These are phyloP conservation scores for Corythornis cristatus DNA, from an alignment of 2,113 vertebrate genomes.

Conservation along the genomic window DNA sequence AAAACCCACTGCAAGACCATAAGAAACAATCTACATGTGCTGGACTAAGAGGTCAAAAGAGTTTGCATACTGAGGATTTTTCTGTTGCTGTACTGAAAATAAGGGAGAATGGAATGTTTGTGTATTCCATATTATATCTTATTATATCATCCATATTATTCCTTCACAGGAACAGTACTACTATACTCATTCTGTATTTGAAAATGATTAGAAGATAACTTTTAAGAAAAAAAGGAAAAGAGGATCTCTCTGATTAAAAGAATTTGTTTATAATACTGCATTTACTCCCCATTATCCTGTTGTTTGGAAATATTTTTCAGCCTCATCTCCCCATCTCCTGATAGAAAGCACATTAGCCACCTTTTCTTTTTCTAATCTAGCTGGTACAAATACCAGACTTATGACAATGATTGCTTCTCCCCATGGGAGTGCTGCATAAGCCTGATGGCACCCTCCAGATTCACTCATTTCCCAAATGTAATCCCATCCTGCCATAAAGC, in stretches of 20 bases:
- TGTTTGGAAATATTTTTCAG: background rate
- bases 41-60: background rate
- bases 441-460: background rate
- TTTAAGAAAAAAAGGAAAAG: background rate
- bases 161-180: background rate
- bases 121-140: background rate
- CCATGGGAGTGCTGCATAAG: background rate
- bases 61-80: background rate
- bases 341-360: background rate
- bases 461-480: background rate
- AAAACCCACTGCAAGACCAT: background rate
- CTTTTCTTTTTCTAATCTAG: background rate
- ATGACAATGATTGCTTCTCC: background rate
- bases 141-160: background rate
- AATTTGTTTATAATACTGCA: background rate
- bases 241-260: background rate
- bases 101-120: background rate
- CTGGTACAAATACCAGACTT: background rate
- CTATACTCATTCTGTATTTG: background rate
- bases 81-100: background rate
- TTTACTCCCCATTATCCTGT: background rate
- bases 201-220: background rate
- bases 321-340: background rate
- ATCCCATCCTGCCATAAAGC: conserved; percentile 4
- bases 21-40: background rate